A percentile compares a stretch with the other conserved stretches of the same genome.
Conservation (phyloP, 2,888 invertebrate genomes). For the Phrixothrix hirtus region DNA sequence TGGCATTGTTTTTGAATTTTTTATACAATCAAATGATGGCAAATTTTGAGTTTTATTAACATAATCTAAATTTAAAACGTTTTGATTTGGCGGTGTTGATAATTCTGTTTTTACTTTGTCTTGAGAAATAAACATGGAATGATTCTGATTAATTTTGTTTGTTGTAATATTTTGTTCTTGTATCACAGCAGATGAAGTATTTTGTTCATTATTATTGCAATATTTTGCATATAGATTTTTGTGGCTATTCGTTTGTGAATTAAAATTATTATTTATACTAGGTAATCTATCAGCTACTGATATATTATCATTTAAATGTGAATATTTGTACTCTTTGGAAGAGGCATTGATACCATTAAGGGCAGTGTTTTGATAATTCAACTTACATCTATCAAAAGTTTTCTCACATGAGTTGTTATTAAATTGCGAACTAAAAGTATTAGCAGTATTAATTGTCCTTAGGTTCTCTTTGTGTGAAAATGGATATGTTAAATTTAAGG, state of each 20-base stretch:
- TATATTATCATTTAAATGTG: background rate
- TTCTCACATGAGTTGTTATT: background rate
- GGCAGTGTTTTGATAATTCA: conserved; percentile 19
- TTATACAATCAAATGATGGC: conserved; percentile 19
- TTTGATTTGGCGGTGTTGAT: background rate
- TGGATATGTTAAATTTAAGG: conserved; percentile 43
- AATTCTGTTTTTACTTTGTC: background rate
- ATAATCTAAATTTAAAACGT: background rate
- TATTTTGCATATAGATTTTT: background rate
- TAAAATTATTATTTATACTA: background rate
- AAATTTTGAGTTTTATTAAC: conserved; percentile 9
- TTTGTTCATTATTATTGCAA: background rate
- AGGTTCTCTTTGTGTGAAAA: background rate
- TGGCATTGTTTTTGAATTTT: conserved; percentile 7
- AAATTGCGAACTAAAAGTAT: conserved; percentile 1
- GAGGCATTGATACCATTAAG: conserved; percentile 1
- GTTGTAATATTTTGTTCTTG: background rate
- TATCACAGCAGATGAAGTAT: background rate
- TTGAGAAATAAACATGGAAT: background rate
- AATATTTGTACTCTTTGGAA: conserved; percentile 10
- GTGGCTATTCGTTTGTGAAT: background rate
- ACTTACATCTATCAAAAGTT: conserved; percentile 2
- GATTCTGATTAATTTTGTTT: too few relatives aligned
- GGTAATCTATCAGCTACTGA: background rate
- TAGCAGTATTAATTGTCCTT: conserved; percentile 1